Base-by-base conservation (phyloP, 2,797 vertebrate species). In the Enteromius trimaculatus region DNA sequence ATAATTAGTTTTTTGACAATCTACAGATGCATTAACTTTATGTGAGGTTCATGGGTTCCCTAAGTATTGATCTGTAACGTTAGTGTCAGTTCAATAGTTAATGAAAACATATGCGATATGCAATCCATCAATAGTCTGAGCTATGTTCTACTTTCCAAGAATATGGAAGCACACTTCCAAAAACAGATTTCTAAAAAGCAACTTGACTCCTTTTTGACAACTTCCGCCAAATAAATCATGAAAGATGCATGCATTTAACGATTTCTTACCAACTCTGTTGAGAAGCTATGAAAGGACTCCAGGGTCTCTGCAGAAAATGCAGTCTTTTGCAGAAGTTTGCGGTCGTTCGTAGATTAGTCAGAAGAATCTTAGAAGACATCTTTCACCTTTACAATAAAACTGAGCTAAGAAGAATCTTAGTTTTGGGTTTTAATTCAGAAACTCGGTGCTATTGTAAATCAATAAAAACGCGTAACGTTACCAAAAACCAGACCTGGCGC, bases 241-340 rank as follows among this genome's bases (percentile, higher is more conserved):
- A 55, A 55, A n/a, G 1, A 47, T 51, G 26, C 26, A 34, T 74
- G 23, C 42, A 26, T 44, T 21, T 21, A 13, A 37, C 3, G 4
- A 51, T 44, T 17, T 58, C 90, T 89, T 84, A 94, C 93, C 93
- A 89, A 1, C 72, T 86, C 1, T 87, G 86, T 19, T 84, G 89
- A 17, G 44, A 34, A 29, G 72, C 62, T 1, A 85, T 80, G 0
- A 78, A 7, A 1, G 37, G 74, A 0, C 51, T 86, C 89, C 89
- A 70, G 0, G 80, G 19, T 77, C 74, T 88, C 42, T 69, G 75
- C 3, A 87, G 11, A 51, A 79, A 0, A 23, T 29, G 62, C 0
- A 23, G 17, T 1, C 26, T 29, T 39, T 78, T 51, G 72, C 77
- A 66, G 11, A 89, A 72, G 1, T 23, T 51, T 0, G 21, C 2